Base-by-base conservation (phyloP, 2,113 vertebrate species). In the Coptodon bakossiorum region DNA sequence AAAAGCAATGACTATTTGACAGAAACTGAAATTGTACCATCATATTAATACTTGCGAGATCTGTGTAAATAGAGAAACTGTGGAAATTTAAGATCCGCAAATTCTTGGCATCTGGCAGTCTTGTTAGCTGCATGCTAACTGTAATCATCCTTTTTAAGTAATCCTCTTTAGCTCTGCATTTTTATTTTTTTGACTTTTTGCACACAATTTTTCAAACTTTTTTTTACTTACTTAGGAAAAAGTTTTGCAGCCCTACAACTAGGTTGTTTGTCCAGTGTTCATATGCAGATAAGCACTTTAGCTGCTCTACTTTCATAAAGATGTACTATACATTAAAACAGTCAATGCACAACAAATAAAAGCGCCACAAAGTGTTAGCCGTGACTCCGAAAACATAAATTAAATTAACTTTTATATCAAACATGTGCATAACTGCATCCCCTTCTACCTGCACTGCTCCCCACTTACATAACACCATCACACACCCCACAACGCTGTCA, bases 381-480 rank as follows among this genome's bases (percentile, higher is more conserved):
- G 2, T 73, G 38, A 45, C 14, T 6, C 40, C 16, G 24, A 27
- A 27, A 45, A 45, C 3, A 61, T n/a, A 13, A 48, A 19, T 54
- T 17, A 17, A 61, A 61, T 34, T 10, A 61, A 13, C 6, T 22
- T 40, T 24, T 4, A 27, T 7, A 22, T 40, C 7, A 40, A 14
- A 6, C 9, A 16, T 38, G 38, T 34, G 6, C 16, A 38, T 1
- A 6, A 8, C 54, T 78, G 22, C 5, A 48, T 22, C 13, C 12
- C 13, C 5, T 9, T 38, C 43, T n/a, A 7, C 24, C 80, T 89
- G 29, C 73, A 61, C 52, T n/a, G 17, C 27, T 48, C 27, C 52
- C 53, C 9, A 13, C 38, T 88, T 88, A 76, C 38, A 19, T 71
- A 86, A 86, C 73, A 61, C 34, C 22, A 40, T 6, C 40, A 45